These are phyloP conservation scores for Pseudanteris insignis DNA, from an alignment of 2,888 invertebrate genomes.

Conservation along the genomic window DNA sequence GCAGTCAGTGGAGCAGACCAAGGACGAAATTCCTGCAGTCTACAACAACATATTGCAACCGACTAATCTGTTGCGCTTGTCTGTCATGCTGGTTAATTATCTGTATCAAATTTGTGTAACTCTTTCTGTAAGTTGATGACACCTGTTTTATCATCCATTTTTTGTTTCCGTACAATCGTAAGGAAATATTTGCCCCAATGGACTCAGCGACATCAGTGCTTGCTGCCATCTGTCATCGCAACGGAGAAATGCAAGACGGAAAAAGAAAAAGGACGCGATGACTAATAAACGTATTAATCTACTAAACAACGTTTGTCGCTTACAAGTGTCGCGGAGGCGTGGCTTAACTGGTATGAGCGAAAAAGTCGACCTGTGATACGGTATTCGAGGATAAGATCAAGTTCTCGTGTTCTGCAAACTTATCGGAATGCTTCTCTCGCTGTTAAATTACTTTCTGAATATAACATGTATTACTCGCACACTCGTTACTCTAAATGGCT, in stretches of 20 bases:
- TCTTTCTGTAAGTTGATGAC: constrained; percentile 8
- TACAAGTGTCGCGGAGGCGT: constrained; percentile 17
- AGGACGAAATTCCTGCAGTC: no score
- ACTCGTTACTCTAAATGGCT: no score
- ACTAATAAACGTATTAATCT: constrained; percentile 36
- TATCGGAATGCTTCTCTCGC: constrained; percentile 4
- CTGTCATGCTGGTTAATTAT: no score
- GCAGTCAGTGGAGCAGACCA: no score
- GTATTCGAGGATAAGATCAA: neutral
- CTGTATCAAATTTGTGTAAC: no score
- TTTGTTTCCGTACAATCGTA: constrained; percentile 16
- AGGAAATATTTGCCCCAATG: constrained; percentile 14
- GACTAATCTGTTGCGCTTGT: no score
- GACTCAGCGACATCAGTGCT: constrained; percentile 1
- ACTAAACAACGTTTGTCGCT: constrained; percentile 23
- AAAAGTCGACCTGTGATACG: constrained; percentile 4
- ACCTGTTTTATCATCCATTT: constrained; percentile 17
- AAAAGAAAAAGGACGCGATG: constrained; percentile 7
- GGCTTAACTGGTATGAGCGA: constrained; percentile 6
- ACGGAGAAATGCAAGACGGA: constrained; percentile 6
- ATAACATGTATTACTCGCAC: no score
- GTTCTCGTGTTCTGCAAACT: constrained; percentile 1
- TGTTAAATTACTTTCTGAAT: no score
- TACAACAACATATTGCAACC: no score
- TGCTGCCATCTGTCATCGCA: constrained; percentile 16